A percentile compares a stretch with the other conserved stretches of the same genome.
Conservation (phyloP, 2,113 vertebrate genomes). For the Cololabis saira region DNA sequence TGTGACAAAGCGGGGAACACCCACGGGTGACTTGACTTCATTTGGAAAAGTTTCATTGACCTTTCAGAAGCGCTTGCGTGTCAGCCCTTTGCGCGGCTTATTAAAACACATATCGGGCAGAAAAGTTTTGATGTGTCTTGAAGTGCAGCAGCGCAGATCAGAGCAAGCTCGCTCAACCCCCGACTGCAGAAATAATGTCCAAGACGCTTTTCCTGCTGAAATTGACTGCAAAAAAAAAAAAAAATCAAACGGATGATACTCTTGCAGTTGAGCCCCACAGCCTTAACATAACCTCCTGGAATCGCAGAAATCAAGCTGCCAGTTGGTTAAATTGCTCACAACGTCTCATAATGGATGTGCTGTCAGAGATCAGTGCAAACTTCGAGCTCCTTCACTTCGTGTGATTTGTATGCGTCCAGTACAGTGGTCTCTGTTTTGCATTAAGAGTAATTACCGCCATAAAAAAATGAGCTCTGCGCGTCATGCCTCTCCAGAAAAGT, state of each 20-base stretch:
- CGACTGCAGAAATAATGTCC: neutral
- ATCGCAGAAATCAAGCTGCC: neutral
- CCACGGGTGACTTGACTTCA: slow-evolving; percentile 63
- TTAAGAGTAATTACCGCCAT: slow-evolving; percentile 79
- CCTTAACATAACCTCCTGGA: neutral
- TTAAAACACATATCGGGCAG: slow-evolving; percentile 51
- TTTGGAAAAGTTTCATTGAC: slow-evolving; percentile 58
- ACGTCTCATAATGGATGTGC: slow-evolving; percentile 17
- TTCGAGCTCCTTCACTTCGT: slow-evolving; percentile 41
- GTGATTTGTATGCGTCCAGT: slow-evolving; percentile 76
- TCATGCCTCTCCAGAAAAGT: slow-evolving; percentile 48
- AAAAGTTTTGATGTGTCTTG: slow-evolving; percentile 13
- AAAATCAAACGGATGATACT: too few species aligned
- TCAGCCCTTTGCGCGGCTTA: slow-evolving; percentile 32
- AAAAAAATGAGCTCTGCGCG: slow-evolving; percentile 65
- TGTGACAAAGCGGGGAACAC: slow-evolving; percentile 67
- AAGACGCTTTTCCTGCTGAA: too few species aligned
- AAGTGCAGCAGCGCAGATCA: neutral
- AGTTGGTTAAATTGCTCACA: neutral
- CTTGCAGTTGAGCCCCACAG: neutral
- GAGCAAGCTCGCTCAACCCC: neutral
- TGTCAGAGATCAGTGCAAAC: slow-evolving; percentile 54
- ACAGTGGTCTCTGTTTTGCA: slow-evolving; percentile 75
- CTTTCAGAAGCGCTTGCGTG: slow-evolving; percentile 55
- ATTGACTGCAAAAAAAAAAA: too few species aligned